Evolutionary conservation across 1,140 invertebrate genomes (phyloP).

Genomic region (Metaphire vulgaris): DNA sequence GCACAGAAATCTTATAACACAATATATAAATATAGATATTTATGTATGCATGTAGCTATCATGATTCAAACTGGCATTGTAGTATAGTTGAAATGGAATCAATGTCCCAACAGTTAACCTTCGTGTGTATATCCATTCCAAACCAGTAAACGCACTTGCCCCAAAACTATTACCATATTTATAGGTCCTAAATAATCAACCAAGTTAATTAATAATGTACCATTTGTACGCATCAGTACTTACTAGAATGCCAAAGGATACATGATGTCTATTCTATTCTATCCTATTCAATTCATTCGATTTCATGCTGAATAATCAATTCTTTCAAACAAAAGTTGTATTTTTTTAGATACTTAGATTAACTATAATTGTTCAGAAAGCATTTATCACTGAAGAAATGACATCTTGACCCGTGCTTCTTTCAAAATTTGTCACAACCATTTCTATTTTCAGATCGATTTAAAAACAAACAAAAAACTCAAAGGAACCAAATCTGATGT

Average conservation of each 20-base stretch:
- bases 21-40: constrained; percentile 1
- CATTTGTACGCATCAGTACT: not conserved
- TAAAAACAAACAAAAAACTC: not conserved
- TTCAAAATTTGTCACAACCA: not conserved
- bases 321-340: no score
- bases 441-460: not conserved
- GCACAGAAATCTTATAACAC: not conserved
- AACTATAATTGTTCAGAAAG: no score
- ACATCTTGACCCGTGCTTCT: not conserved
- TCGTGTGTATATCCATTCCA: no score
- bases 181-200: not conserved
- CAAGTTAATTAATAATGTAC: not conserved
- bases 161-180: not conserved
- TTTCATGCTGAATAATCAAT: no score
- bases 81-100: not conserved
- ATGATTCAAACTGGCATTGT: not conserved
- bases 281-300: no score
- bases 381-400: no score
- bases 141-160: no score
- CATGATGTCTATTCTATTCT: not conserved
- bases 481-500: not conserved
- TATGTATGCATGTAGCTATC: not conserved
- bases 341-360: no score
- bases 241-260: not conserved
- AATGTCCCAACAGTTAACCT: not conserved